phyloP scores from a whole-genome alignment of 2,113 vertebrate species.

The Stegostoma tigrinum region DNA sequence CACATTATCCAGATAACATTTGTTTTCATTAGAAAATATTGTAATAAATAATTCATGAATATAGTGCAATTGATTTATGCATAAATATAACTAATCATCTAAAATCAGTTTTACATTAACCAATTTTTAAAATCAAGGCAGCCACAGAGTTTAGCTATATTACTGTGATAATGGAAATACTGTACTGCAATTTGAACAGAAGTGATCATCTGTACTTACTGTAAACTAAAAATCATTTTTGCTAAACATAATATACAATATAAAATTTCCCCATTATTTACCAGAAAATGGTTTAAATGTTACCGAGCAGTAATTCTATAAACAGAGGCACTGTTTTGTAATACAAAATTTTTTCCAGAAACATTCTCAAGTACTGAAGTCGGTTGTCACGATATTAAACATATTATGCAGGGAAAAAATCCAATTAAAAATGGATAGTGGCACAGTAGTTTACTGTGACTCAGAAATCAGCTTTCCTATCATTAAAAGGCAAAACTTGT shows the following conservation, averaged over 20 bases:
- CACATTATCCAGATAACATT: slow-evolving; percentile 58
- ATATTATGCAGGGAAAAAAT: slow-evolving; percentile 12
- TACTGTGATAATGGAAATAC: slow-evolving; percentile 76
- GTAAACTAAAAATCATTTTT: slow-evolving; percentile 75
- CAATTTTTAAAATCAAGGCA: slow-evolving; percentile 80
- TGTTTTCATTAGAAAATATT: slow-evolving; percentile 80
- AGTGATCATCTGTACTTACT: slow-evolving; percentile 68
- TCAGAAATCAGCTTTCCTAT: slow-evolving; percentile 27
- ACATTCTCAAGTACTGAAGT: slow-evolving; percentile 75
- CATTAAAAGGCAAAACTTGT: neutral
- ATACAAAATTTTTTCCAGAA: slow-evolving; percentile 74
- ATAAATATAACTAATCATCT: slow-evolving; percentile 89
- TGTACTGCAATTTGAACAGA: slow-evolving; percentile 72
- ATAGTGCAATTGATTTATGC: slow-evolving; percentile 97
- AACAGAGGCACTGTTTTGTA: slow-evolving; percentile 80
- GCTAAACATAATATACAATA: slow-evolving; percentile 79
- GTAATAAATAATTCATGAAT: slow-evolving; percentile 83
- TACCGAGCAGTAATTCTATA: slow-evolving; percentile 76
- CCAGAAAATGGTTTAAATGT: slow-evolving; percentile 75
- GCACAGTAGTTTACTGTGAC: neutral
- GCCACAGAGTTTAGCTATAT: slow-evolving; percentile 74
- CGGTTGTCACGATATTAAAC: slow-evolving; percentile 41
- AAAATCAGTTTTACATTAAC: slow-evolving; percentile 72
- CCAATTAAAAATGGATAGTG: slow-evolving; percentile 23
- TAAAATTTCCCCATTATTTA: slow-evolving; percentile 79